phyloP scores from a whole-genome alignment of 2,797 vertebrate species.

The Sebastes matsubarae region DNA sequence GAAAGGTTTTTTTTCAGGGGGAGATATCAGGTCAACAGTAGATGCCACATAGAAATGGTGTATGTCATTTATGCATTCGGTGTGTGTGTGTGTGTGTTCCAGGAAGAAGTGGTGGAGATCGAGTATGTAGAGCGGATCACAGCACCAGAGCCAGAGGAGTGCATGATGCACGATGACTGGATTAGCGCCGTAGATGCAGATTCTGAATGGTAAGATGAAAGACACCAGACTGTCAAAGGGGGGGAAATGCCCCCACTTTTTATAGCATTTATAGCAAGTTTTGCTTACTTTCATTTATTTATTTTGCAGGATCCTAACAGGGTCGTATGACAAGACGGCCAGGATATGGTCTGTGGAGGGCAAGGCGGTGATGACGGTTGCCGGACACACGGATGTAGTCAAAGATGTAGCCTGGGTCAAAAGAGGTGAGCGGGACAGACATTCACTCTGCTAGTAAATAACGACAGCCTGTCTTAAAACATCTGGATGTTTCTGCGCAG shows the following conservation, averaged over 20 bases:
- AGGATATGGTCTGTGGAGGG: constrained; percentile 95
- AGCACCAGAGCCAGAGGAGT: constrained; percentile 95
- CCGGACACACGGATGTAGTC: constrained; percentile 93
- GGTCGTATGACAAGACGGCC: constrained; percentile 95
- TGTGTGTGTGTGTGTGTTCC: constrained; percentile 47
- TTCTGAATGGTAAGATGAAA: constrained; percentile 87
- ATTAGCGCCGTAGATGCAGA: constrained; percentile 91
- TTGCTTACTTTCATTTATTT: neutral
- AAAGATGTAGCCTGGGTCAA: constrained; percentile 97
- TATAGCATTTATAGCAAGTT: neutral
- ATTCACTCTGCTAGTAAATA: neutral
- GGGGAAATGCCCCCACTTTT: too few relatives aligned
- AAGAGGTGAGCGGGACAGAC: constrained; percentile 82
- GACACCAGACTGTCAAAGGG: too few relatives aligned
- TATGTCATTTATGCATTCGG: neutral
- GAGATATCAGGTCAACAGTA: too few relatives aligned
- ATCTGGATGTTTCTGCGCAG: constrained; percentile 48
- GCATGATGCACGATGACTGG: constrained; percentile 98
- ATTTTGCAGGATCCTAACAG: constrained; percentile 91
- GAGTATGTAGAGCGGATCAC: constrained; percentile 94
- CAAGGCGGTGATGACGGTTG: constrained; percentile 88
- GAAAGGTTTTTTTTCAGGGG: too few relatives aligned
- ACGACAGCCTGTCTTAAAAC: neutral
- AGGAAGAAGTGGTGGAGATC: constrained; percentile 98
- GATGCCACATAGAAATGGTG: too few relatives aligned